Evolutionary conservation across 2,888 invertebrate species (phyloP).

Genomic region (Phaonia tiefii): DNA sequence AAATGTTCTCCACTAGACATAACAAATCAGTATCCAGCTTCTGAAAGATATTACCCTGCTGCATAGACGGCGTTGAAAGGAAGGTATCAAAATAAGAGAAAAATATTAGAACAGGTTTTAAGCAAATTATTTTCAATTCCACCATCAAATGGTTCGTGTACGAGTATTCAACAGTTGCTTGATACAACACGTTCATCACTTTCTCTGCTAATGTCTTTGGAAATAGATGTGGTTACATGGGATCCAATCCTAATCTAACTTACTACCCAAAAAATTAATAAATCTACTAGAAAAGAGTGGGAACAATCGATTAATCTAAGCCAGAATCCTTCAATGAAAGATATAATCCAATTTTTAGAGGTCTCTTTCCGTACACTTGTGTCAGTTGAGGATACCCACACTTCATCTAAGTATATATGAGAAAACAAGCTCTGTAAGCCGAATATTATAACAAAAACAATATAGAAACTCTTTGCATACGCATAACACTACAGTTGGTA

Average conservation of each 20-base stretch:
- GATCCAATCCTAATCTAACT: conserved; percentile 31
- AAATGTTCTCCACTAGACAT: conserved; percentile 30
- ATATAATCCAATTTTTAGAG: conserved; percentile 31
- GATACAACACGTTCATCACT: too few relatives aligned
- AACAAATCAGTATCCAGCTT: too few relatives aligned
- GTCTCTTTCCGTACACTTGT: conserved; percentile 27
- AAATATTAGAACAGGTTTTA: conserved; percentile 26
- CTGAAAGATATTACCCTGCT: too few relatives aligned
- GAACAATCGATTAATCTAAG: conserved; percentile 19
- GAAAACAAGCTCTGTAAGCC: neutral
- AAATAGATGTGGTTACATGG: conserved; percentile 25
- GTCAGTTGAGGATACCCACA: conserved; percentile 20
- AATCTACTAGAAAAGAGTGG: too few relatives aligned
- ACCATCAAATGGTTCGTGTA: too few relatives aligned
- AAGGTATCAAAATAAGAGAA: conserved; percentile 32
- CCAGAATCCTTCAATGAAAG: conserved; percentile 16
- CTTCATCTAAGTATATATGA: neutral
- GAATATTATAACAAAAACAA: neutral
- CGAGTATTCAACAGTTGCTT: too few relatives aligned
- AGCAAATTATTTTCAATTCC: conserved; percentile 21
- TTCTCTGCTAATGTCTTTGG: conserved; percentile 16
- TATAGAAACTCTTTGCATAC: conserved; percentile 22
- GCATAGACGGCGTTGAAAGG: conserved; percentile 19
- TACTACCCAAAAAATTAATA: too few relatives aligned
- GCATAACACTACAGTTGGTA: conserved; percentile 17